A percentile compares a stretch with the other conserved stretches of the same genome.
phyloP scores from a whole-genome alignment of 2,888 invertebrate genomes.

The Shargacucullia verbasci region DNA sequence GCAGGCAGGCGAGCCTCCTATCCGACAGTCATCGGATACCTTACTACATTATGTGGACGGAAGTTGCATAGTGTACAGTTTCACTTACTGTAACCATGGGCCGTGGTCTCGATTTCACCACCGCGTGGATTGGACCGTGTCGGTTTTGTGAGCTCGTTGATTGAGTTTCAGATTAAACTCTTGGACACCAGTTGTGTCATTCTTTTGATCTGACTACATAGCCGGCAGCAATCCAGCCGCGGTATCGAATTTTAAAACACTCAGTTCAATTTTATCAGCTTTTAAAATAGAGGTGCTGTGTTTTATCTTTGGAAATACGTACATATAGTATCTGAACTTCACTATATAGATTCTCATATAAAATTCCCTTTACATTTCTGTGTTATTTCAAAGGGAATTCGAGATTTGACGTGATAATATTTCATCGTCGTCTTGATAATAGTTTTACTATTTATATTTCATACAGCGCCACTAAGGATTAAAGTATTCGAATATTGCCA shows the following conservation, averaged over 20 bases:
- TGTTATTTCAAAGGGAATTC: background rate
- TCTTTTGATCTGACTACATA: slow-evolving; percentile 58
- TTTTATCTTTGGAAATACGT: background rate
- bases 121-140: slow-evolving; percentile 73
- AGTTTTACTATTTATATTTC: slow-evolving; percentile 2
- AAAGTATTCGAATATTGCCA: slow-evolving; percentile 26
- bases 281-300: slow-evolving; percentile 2
- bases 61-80: slow-evolving; percentile 86
- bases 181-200: slow-evolving; percentile 56
- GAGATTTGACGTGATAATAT: background rate
- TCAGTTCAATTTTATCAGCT: slow-evolving; percentile 16
- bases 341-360: slow-evolving; percentile 4
- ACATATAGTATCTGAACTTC: background rate
- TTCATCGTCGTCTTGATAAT: background rate
- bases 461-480: slow-evolving; percentile 9
- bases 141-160: slow-evolving; percentile 79
- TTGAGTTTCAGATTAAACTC: slow-evolving; percentile 81
- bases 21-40: slow-evolving; percentile 78
- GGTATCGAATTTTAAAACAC: slow-evolving; percentile 39
- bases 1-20: slow-evolving; percentile 61
- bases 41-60: slow-evolving; percentile 79
- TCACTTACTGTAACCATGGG: slow-evolving; percentile 78
- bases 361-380: slow-evolving; percentile 1
- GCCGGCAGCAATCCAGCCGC: slow-evolving; percentile 13
- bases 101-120: slow-evolving; percentile 80